Evolutionary conservation across 1,140 invertebrate genomes (phyloP).

Genomic region (Diorhabda carinulata): DNA sequence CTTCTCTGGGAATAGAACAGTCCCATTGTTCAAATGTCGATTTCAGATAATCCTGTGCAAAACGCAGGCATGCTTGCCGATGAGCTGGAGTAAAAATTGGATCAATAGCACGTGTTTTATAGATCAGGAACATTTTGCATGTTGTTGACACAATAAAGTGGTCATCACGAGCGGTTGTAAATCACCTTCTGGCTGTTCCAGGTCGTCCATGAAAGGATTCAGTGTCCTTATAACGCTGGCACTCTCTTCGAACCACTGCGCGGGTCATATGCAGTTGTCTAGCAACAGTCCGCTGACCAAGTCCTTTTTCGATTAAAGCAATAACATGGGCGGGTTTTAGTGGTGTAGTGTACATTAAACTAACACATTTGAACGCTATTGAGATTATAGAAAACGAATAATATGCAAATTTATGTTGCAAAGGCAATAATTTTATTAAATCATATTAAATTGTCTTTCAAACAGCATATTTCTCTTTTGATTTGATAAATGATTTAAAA

Average conservation of each 20-base stretch:
- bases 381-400: conserved; percentile 13
- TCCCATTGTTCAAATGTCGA: not conserved
- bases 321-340: conserved; percentile 26
- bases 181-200: not conserved
- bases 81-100: not conserved
- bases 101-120: not conserved
- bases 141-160: not conserved
- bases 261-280: not conserved
- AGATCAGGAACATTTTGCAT: not conserved
- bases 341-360: conserved; percentile 24
- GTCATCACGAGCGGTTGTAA: not conserved
- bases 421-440: not conserved
- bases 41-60: not conserved
- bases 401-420: conserved; percentile 14
- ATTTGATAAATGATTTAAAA: too few species aligned
- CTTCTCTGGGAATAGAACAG: not conserved
- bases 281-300: not conserved
- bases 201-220: not conserved
- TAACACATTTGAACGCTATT: conserved; percentile 10
- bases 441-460: too few species aligned
- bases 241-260: not conserved
- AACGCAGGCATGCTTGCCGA: not conserved
- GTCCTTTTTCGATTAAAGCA: conserved; percentile 6
- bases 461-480: too few species aligned
- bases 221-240: not conserved